These are phyloP conservation scores for Bucorvus abyssinicus DNA, from an alignment of 2,797 vertebrate genomes.

Conservation along the genomic window DNA sequence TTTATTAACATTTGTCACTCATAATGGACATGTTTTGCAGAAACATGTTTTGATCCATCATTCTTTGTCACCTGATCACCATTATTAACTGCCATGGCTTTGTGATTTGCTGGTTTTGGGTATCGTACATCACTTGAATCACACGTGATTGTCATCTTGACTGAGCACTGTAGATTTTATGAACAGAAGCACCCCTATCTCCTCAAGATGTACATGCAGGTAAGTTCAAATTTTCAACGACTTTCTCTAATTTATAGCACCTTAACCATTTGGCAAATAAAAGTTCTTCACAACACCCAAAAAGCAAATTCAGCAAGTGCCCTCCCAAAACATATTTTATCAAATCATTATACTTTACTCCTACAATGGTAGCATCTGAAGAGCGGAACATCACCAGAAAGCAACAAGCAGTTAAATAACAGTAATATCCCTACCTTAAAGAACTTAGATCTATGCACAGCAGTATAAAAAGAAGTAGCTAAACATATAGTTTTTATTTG, in stretches of 20 bases:
- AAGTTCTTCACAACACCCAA: not conserved
- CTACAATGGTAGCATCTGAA: not conserved
- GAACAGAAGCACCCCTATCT: not conserved
- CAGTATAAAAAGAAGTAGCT: not conserved
- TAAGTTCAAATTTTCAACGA: not conserved
- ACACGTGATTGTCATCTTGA: not conserved
- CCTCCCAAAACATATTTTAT: not conserved
- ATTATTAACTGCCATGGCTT: not conserved
- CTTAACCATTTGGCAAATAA: not conserved
- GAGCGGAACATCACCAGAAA: not conserved
- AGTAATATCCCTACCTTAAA: not conserved
- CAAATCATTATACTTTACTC: not conserved
- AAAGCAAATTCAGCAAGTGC: not conserved
- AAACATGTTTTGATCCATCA: not conserved
- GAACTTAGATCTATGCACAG: not conserved
- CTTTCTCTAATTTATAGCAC: not conserved
- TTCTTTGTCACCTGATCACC: not conserved
- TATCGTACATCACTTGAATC: not conserved
- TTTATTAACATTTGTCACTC: not conserved
- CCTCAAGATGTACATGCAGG: not conserved
- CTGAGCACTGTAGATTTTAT: not conserved
- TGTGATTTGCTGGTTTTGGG: not conserved
- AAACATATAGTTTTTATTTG: not conserved
- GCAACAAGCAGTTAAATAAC: not conserved
- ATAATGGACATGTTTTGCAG: constrained; percentile 15